phyloP scores from a whole-genome alignment of 2,797 vertebrate genomes.

The Etheostoma perlongum region DNA sequence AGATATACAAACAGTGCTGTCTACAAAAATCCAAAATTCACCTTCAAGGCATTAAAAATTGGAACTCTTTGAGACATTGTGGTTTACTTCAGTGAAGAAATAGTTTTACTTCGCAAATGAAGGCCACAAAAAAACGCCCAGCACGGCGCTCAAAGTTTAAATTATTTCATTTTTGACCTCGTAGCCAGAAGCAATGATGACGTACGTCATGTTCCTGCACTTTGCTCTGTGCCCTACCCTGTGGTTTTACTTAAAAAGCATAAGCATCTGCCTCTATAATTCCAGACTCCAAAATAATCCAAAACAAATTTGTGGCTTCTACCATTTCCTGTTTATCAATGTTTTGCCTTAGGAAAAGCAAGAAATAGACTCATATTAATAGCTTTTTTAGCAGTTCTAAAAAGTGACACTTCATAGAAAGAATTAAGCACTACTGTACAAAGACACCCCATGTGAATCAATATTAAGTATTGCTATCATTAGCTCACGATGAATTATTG shows the following conservation, averaged over 20 bases:
- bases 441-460: slow-evolving; percentile 81
- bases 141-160: too few relatives aligned
- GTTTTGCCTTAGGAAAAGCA: slow-evolving; percentile 58
- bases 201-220: too few relatives aligned
- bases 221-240: too few relatives aligned
- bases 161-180: too few relatives aligned
- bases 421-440: slow-evolving; percentile 79
- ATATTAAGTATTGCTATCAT: slow-evolving; percentile 86
- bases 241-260: too few relatives aligned
- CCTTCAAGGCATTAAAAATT: not conserved
- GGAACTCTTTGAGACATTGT: not conserved
- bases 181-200: too few relatives aligned
- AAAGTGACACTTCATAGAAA: slow-evolving; percentile 69
- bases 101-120: not conserved
- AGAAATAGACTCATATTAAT: slow-evolving; percentile 66
- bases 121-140: not conserved
- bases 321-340: slow-evolving; percentile 44
- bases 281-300: slow-evolving; percentile 34
- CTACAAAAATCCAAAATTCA: not conserved
- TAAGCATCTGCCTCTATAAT: slow-evolving; percentile 1
- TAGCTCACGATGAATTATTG: slow-evolving; percentile 83
- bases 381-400: slow-evolving; percentile 63
- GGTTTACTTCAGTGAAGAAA: not conserved
- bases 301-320: slow-evolving; percentile 24
- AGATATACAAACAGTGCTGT: not conserved